Evolutionary conservation across 2,888 invertebrate genomes (phyloP).

Genomic region (Andrena haemorrhoa): DNA sequence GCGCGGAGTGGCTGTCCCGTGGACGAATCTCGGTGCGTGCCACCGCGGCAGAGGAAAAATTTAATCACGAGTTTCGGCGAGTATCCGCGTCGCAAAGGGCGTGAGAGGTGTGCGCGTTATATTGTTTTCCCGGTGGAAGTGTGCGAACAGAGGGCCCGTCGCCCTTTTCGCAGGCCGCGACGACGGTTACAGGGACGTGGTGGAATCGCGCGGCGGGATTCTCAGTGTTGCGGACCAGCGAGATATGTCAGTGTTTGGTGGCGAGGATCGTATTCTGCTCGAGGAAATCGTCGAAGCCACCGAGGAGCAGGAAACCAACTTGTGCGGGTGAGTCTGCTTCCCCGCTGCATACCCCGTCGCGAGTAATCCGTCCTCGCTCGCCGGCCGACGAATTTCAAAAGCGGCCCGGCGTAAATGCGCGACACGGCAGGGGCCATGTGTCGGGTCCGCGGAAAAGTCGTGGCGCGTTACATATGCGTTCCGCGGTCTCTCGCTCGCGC

Average conservation of each 20-base stretch:
- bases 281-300: constrained; percentile 86
- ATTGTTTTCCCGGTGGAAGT: constrained; percentile 55
- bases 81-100: constrained; percentile 32
- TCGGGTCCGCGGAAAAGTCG: constrained; percentile 19
- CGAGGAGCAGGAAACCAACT: constrained; percentile 83
- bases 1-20: constrained; percentile 86
- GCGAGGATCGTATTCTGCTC: constrained; percentile 86
- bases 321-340: constrained; percentile 80
- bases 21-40: constrained; percentile 75
- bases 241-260: constrained; percentile 87
- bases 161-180: constrained; percentile 63
- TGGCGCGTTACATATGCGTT: constrained; percentile 31
- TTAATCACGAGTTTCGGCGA: constrained; percentile 39
- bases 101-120: constrained; percentile 61
- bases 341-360: neutral
- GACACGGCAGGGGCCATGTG: constrained; percentile 33
- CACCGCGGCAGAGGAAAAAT: constrained; percentile 49
- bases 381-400: neutral
- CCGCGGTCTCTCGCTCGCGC: constrained; percentile 14
- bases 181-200: constrained; percentile 66
- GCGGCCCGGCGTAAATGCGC: constrained; percentile 8
- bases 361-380: neutral
- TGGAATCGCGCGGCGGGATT: constrained; percentile 69
- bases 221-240: constrained; percentile 70
- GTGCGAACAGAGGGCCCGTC: constrained; percentile 55